Evolutionary conservation across 2,113 vertebrate species (phyloP).

Genomic region (Semnopithecus entellus): DNA sequence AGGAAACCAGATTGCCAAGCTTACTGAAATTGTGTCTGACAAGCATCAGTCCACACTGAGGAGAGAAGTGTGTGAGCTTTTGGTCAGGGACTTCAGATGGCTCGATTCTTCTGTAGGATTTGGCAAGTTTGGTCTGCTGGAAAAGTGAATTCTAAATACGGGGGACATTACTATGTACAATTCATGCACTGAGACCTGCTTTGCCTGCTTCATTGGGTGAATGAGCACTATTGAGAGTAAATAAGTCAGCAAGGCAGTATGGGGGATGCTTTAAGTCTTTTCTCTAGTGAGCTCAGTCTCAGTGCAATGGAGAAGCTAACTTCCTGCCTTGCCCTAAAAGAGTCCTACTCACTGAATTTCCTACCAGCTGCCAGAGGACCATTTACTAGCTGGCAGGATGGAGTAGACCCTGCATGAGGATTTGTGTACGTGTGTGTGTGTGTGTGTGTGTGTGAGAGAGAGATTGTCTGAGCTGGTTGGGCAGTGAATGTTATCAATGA

Average conservation of each 20-base stretch:
- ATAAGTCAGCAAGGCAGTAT: not conserved
- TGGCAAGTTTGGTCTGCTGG: not conserved
- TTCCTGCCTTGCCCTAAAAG: not conserved
- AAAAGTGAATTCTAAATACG: not conserved
- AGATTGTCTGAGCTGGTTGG: not conserved
- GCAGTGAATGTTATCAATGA: not conserved
- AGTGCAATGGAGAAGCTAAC: not conserved
- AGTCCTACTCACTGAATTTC: not conserved
- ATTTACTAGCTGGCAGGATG: not conserved
- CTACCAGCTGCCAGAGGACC: not conserved
- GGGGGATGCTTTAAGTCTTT: not conserved
- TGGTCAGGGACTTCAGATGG: not conserved
- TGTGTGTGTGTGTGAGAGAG: too few relatives aligned
- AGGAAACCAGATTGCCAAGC: not conserved
- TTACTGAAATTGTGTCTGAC: not conserved
- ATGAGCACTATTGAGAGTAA: not conserved
- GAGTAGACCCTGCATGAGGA: not conserved
- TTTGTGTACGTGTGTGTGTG: too few relatives aligned
- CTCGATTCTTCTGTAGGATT: not conserved
- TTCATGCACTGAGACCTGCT: not conserved
- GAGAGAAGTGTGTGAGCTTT: accelerated
- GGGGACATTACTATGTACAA: not conserved
- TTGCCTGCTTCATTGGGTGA: not conserved
- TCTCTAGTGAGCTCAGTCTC: not conserved
- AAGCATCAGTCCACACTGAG: accelerated